Evolutionary conservation across 1,140 invertebrate genomes (phyloP).

Genomic region (Apocrypta bakeri): DNA sequence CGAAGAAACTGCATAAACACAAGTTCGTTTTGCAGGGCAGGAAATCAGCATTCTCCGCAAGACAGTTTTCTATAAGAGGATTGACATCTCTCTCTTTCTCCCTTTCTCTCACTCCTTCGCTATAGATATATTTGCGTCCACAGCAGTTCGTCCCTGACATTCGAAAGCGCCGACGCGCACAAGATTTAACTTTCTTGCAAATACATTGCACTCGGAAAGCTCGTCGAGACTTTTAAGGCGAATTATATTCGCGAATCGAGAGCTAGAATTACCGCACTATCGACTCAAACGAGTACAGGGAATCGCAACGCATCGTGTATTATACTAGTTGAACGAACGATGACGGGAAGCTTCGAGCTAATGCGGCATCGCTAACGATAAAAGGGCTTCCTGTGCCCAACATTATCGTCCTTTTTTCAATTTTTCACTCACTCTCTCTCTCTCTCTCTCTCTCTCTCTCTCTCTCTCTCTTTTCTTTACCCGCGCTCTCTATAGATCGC

Average conservation of each 20-base stretch:
- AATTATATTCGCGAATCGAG: neutral
- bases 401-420: constrained; percentile 1
- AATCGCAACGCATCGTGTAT: neutral
- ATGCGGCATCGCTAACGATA: neutral
- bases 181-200: neutral
- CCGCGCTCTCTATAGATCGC: neutral
- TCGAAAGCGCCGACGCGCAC: neutral
- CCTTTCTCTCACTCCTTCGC: neutral
- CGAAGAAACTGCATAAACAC: neutral
- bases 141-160: constrained; percentile 10
- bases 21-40: neutral
- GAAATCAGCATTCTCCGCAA: neutral
- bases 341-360: neutral
- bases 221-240: neutral
- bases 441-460: too few species aligned
- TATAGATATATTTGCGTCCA: neutral
- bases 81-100: neutral
- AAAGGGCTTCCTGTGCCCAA: neutral
- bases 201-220: neutral
- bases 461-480: neutral
- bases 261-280: too few species aligned
- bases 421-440: too few species aligned
- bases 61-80: neutral
- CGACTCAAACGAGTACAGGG: too few species aligned
- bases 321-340: neutral